Evolutionary conservation across 2,797 vertebrate genomes (phyloP).

Genomic region (Percopsis omiscomaycus): DNA sequence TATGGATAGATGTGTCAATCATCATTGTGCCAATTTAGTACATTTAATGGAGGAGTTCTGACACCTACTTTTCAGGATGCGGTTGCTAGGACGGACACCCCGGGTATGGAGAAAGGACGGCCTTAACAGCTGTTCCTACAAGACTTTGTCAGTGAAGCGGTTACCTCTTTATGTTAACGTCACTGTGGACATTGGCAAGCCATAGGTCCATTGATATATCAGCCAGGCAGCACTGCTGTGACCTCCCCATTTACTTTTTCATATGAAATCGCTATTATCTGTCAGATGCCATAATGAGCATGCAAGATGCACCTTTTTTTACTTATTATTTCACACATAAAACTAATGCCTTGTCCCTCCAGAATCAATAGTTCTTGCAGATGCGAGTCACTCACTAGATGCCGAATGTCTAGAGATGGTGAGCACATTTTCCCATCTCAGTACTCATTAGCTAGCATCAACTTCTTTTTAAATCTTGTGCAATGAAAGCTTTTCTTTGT

Average conservation of each 20-base stretch:
- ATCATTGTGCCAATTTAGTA: neutral
- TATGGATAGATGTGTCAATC: neutral
- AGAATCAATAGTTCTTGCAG: neutral
- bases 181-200: conserved; percentile 86
- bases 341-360: neutral
- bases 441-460: too few species aligned
- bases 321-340: neutral
- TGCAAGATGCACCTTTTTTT: conserved; percentile 32
- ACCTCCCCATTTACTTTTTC: conserved; percentile 7
- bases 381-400: too few species aligned
- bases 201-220: conserved; percentile 45
- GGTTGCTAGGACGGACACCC: conserved; percentile 79
- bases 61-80: conserved; percentile 79
- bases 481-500: too few species aligned
- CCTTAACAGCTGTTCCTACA: conserved; percentile 89
- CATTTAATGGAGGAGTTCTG: neutral
- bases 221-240: conserved; percentile 17
- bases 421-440: too few species aligned
- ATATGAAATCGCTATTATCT: neutral
- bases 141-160: conserved; percentile 80
- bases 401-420: too few species aligned
- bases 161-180: conserved; percentile 86
- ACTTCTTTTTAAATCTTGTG: too few species aligned
- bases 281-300: conserved; percentile 14
- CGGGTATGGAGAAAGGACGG: conserved; percentile 88